A percentile compares a stretch with the other conserved stretches of the same genome.
These are phyloP conservation scores for Cyaniris semiargus DNA, from an alignment of 2,888 invertebrate genomes.

Conservation along the genomic window DNA sequence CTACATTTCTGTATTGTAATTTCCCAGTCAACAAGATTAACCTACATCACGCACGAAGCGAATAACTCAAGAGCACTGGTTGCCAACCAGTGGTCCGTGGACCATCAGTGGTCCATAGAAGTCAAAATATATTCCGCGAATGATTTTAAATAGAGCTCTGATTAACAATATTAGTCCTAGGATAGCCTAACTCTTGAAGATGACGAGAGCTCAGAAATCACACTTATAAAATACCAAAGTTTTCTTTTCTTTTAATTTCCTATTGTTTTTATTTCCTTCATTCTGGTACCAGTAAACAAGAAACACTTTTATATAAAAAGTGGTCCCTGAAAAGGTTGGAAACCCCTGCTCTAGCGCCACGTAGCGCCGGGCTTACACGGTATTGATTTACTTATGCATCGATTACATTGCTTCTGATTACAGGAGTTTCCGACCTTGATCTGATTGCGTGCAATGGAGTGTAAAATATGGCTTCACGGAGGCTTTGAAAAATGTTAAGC, in stretches of 20 bases:
- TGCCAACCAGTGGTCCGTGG: too few species aligned
- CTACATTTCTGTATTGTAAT: background rate
- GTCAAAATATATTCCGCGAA: too few species aligned
- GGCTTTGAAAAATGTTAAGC: background rate
- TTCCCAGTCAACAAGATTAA: conserved; percentile 15
- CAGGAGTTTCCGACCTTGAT: background rate
- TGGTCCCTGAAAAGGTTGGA: too few species aligned
- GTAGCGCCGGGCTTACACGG: conserved; percentile 14
- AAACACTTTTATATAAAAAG: too few species aligned
- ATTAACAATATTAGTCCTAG: too few species aligned
- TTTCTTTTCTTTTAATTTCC: too few species aligned
- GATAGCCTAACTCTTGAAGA: too few species aligned
- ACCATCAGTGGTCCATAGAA: too few species aligned
- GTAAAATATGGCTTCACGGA: background rate
- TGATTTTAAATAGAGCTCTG: too few species aligned
- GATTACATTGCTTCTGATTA: conserved; percentile 9
- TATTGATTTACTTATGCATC: background rate
- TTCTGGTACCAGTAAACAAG: background rate
- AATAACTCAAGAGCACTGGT: background rate
- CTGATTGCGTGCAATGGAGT: background rate
- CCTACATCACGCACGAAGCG: conserved; percentile 7
- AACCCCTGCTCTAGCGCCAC: background rate
- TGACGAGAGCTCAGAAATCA: too few species aligned
- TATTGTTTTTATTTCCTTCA: too few species aligned
- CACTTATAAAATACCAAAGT: too few species aligned